Conservation (phyloP, 2,888 invertebrate genomes). For the Caenorhabditis sp. region DNA sequence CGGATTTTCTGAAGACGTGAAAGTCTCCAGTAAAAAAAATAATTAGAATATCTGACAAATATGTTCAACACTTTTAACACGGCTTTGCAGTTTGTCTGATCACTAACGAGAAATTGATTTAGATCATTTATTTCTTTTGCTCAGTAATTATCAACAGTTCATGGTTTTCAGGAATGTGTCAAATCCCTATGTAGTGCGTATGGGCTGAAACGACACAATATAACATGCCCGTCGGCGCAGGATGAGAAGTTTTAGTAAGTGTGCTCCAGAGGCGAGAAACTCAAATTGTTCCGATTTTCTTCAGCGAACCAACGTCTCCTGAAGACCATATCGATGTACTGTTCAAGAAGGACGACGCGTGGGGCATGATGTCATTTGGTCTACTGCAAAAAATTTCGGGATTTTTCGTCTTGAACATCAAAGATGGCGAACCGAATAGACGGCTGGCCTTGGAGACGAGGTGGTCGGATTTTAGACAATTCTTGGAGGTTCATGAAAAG, state of each 20-base stretch:
- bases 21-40: too few relatives aligned
- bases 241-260: constrained; percentile 13
- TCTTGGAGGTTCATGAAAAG: background rate
- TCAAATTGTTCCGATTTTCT: background rate
- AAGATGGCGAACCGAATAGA: too few relatives aligned
- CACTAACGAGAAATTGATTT: too few relatives aligned
- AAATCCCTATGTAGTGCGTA: constrained; percentile 40
- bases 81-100: too few relatives aligned
- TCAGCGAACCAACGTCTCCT: constrained; percentile 10
- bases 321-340: background rate
- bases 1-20: background rate
- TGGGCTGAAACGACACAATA: constrained; percentile 42
- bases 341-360: background rate
- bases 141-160: too few relatives aligned
- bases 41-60: too few relatives aligned
- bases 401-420: background rate
- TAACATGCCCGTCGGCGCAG: background rate
- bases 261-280: too few relatives aligned
- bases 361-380: background rate
- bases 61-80: too few relatives aligned
- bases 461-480: too few relatives aligned
- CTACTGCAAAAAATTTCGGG: background rate
- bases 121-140: too few relatives aligned
- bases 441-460: too few relatives aligned
- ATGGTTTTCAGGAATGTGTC: constrained; percentile 39